These are phyloP conservation scores for Peromyscus attwateri DNA, from an alignment of 2,797 vertebrate species.

Conservation along the genomic window DNA sequence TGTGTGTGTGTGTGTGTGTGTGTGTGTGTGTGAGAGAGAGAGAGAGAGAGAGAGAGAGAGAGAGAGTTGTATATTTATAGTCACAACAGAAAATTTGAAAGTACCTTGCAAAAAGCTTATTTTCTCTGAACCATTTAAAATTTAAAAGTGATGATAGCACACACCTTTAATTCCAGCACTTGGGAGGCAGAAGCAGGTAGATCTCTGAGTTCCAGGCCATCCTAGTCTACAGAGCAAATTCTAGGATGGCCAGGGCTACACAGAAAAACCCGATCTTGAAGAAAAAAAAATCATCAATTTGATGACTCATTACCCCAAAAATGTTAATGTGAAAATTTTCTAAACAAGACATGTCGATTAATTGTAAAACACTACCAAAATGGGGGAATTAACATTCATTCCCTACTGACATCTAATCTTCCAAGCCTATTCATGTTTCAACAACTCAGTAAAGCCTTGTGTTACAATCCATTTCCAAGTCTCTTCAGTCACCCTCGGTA, in stretches of 20 bases:
- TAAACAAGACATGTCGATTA: neutral
- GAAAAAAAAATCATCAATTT: neutral
- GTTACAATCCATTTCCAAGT: neutral
- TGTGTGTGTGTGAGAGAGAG: neutral
- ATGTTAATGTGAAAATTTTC: neutral
- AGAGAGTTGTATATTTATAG: neutral
- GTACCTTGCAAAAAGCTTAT: neutral
- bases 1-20: neutral
- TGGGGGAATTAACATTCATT: neutral
- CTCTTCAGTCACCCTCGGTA: neutral
- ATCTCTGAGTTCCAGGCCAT: neutral
- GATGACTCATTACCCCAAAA: neutral
- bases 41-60: too few relatives aligned
- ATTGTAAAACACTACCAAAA: neutral
- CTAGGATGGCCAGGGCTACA: too few relatives aligned
- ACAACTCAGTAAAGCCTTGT: neutral
- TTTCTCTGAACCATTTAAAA: neutral
- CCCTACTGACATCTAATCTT: neutral
- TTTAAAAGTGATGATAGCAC: neutral
- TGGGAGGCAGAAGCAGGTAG: neutral
- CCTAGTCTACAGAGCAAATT: neutral
- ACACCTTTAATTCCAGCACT: too few relatives aligned
- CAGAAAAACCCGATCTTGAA: too few relatives aligned
- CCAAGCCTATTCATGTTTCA: neutral
- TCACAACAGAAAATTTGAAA: constrained; percentile 13